Conservation (phyloP, 2,888 invertebrate species). For the Glaucopsyche alexis region DNA sequence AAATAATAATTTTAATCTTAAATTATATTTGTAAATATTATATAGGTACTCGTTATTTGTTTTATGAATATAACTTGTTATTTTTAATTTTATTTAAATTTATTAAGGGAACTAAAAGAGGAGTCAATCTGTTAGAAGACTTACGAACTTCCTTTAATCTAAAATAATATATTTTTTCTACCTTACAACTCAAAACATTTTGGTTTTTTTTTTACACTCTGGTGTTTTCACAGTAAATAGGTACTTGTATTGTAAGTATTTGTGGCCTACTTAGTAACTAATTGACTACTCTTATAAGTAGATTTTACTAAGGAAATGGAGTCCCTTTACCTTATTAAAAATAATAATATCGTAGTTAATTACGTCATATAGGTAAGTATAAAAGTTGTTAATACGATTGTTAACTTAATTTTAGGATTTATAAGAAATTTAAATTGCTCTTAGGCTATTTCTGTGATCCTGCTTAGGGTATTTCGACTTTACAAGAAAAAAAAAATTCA, state of each 20-base stretch:
- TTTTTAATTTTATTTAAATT: background rate
- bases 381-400: background rate
- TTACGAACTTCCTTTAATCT: background rate
- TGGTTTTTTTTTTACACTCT: background rate
- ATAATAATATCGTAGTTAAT: conserved; percentile 25
- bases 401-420: conserved; percentile 3
- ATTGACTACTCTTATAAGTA: background rate
- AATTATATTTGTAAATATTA: conserved; percentile 26
- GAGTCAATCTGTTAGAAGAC: background rate
- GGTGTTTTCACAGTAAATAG: background rate
- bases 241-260: background rate
- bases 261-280: background rate
- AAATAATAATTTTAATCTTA: conserved; percentile 36
- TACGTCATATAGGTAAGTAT: conserved; percentile 30
- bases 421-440: conserved; percentile 50
- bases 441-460: conserved; percentile 76
- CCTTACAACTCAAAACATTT: too few species aligned
- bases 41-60: background rate
- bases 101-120: background rate
- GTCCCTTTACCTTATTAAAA: conserved; percentile 39
- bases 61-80: background rate
- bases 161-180: background rate
- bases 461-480: conserved; percentile 41
- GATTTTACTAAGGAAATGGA: conserved; percentile 34
- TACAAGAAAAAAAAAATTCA: too few species aligned